phyloP scores from a whole-genome alignment of 2,113 vertebrate species.

The Helogale parvula region DNA sequence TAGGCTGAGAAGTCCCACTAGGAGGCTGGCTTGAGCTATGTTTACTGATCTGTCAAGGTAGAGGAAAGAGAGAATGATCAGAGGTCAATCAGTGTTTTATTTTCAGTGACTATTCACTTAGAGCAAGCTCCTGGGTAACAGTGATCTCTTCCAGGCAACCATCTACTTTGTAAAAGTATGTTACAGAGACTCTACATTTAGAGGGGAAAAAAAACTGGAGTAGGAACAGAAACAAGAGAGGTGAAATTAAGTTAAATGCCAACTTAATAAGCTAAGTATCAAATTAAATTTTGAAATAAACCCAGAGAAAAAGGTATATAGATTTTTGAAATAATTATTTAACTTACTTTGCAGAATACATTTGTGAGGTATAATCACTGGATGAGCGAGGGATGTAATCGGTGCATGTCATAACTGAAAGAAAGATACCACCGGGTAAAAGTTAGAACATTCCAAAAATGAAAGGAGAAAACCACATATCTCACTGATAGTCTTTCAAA shows the following conservation, averaged over 20 bases:
- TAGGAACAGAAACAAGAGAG: slow-evolving; percentile 26
- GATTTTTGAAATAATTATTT: slow-evolving; percentile 65
- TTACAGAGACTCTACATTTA: background rate
- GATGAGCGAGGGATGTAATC: slow-evolving; percentile 90
- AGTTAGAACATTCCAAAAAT: slow-evolving; percentile 59
- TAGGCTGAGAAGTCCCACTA: background rate
- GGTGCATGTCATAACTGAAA: slow-evolving; percentile 90
- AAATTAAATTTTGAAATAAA: slow-evolving; percentile 56
- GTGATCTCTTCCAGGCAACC: background rate
- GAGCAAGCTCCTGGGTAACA: background rate
- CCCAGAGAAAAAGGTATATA: slow-evolving; percentile 58
- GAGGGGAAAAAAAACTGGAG: slow-evolving; percentile 7
- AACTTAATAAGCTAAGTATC: slow-evolving; percentile 49
- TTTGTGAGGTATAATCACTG: slow-evolving; percentile 91
- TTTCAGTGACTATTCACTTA: slow-evolving; percentile 21
- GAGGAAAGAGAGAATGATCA: slow-evolving; percentile 36
- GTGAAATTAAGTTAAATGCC: slow-evolving; percentile 54
- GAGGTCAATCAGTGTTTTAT: slow-evolving; percentile 6
- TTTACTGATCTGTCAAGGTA: background rate
- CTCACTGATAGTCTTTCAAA: slow-evolving; percentile 52
- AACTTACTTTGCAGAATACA: slow-evolving; percentile 92
- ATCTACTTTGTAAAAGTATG: slow-evolving; percentile 35
- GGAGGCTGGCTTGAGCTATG: background rate
- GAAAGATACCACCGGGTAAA: slow-evolving; percentile 74
- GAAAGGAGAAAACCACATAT: slow-evolving; percentile 44